phyloP scores from a whole-genome alignment of 2,113 vertebrate species.

The Hystrix brachyura region DNA sequence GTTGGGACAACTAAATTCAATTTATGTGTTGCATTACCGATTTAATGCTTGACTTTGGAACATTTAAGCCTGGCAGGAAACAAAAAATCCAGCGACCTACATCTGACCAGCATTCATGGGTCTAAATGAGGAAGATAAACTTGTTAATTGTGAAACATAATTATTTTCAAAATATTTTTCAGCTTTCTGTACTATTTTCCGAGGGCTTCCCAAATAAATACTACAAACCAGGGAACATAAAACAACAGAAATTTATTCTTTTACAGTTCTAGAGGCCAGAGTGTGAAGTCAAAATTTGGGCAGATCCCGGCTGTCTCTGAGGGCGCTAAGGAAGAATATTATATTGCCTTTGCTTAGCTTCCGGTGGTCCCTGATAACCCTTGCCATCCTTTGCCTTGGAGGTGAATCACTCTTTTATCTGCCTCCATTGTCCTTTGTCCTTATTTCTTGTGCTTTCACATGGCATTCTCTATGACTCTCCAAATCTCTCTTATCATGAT shows the following conservation, averaged over 20 bases:
- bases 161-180: slow-evolving; percentile 6
- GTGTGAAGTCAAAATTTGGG: background rate
- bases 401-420: background rate
- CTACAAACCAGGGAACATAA: background rate
- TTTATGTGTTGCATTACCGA: slow-evolving; percentile 41
- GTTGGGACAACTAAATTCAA: slow-evolving; percentile 69
- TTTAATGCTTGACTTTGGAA: slow-evolving; percentile 37
- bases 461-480: background rate
- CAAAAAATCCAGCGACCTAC: background rate
- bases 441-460: background rate
- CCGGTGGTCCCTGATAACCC: background rate
- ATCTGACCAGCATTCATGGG: background rate
- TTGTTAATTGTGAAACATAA: slow-evolving; percentile 12
- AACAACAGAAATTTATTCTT: background rate
- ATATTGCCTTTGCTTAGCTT: background rate
- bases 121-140: background rate
- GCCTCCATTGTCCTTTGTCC: background rate
- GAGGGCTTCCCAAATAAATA: background rate
- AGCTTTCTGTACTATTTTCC: background rate
- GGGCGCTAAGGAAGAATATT: background rate
- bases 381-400: background rate
- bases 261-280: background rate
- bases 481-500: background rate
- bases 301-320: background rate
- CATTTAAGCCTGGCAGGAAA: slow-evolving; percentile 49